Evolutionary conservation across 2,113 vertebrate genomes (phyloP).

Genomic region (Melospiza georgiana): DNA sequence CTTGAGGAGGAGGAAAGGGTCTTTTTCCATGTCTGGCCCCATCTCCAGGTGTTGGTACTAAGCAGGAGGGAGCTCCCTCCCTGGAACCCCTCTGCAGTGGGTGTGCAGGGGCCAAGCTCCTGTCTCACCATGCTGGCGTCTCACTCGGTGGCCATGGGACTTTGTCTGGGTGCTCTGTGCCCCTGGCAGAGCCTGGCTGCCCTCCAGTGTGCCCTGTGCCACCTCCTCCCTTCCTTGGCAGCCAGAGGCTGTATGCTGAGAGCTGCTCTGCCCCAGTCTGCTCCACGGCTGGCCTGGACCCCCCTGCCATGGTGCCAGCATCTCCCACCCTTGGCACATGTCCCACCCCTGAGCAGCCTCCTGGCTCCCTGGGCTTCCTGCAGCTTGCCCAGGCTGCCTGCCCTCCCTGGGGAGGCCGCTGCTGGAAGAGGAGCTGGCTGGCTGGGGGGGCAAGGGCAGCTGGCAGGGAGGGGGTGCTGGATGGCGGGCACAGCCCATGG

Average conservation of each 20-base stretch:
- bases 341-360: background rate
- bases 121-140: fast-evolving
- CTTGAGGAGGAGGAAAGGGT: background rate
- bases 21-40: background rate
- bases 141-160: background rate
- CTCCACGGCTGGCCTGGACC: background rate
- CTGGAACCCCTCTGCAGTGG: fast-evolving
- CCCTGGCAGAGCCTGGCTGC: background rate
- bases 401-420: background rate
- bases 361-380: background rate
- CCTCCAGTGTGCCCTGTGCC: fast-evolving
- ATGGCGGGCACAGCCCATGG: background rate
- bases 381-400: background rate
- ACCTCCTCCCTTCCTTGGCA: background rate
- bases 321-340: background rate
- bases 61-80: background rate
- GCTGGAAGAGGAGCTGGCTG: background rate
- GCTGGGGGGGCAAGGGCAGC: background rate
- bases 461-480: background rate
- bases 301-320: fast-evolving
- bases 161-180: fast-evolving
- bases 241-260: background rate
- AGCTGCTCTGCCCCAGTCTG: background rate
- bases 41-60: background rate
- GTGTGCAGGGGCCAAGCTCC: background rate